These are phyloP conservation scores for Calephelis perditalis DNA, from an alignment of 2,888 invertebrate genomes.

Conservation along the genomic window DNA sequence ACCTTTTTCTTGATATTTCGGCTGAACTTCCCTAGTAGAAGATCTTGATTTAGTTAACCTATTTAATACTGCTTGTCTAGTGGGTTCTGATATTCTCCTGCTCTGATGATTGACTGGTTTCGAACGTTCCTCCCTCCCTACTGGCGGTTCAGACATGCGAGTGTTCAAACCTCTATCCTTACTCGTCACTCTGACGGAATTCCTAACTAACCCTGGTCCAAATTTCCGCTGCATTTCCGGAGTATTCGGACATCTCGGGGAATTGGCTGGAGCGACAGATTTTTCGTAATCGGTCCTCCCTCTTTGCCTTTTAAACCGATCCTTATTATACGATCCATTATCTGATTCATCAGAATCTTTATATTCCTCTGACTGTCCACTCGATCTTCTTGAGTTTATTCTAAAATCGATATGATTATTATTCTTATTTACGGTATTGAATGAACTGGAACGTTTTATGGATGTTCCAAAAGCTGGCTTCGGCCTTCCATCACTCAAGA, in stretches of 20 bases:
- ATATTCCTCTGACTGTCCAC: constrained; percentile 57
- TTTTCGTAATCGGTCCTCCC: constrained; percentile 79
- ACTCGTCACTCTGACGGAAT: constrained; percentile 57
- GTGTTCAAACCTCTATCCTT: constrained; percentile 78
- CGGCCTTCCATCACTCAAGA: constrained; percentile 47
- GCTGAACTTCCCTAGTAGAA: constrained; percentile 66
- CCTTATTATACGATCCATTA: constrained; percentile 54
- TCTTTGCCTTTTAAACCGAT: constrained; percentile 84
- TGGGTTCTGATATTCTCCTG: constrained; percentile 59
- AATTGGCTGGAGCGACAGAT: constrained; percentile 63
- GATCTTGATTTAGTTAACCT: constrained; percentile 70
- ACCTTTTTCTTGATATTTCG: constrained; percentile 65
- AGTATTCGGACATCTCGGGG: constrained; percentile 78
- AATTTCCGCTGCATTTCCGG: constrained; percentile 80
- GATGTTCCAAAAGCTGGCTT: constrained; percentile 56
- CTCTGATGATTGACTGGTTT: constrained; percentile 61
- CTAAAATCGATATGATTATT: constrained; percentile 59
- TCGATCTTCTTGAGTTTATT: constrained; percentile 48
- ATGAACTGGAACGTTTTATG: constrained; percentile 83
- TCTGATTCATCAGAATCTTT: constrained; percentile 68
- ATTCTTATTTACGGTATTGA: constrained; percentile 72
- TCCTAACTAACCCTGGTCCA: constrained; percentile 66
- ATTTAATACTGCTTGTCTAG: constrained; percentile 56
- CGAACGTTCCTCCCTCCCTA: constrained; percentile 51
- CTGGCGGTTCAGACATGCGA: constrained; percentile 77